phyloP scores from a whole-genome alignment of 2,113 vertebrate genomes.

The Sterna hirundo region DNA sequence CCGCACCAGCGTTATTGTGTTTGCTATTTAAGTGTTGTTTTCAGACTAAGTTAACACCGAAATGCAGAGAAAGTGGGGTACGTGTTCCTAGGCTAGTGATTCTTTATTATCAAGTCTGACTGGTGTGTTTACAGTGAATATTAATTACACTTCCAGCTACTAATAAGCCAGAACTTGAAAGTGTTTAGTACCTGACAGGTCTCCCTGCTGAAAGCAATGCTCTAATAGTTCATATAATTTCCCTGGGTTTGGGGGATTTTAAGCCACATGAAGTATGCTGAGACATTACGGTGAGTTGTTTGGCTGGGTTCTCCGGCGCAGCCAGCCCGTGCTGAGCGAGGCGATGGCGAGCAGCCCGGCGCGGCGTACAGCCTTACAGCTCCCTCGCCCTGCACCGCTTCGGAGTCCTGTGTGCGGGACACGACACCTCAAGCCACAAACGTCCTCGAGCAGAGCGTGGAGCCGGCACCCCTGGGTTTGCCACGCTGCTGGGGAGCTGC shows the following conservation, averaged over 20 bases:
- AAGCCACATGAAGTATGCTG: neutral
- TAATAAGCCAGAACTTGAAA: slow-evolving; percentile 35
- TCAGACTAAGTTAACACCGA: slow-evolving; percentile 37
- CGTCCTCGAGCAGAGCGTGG: fast-evolving
- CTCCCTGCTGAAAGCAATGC: slow-evolving; percentile 5
- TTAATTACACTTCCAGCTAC: slow-evolving; percentile 53
- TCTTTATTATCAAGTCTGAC: slow-evolving; percentile 61
- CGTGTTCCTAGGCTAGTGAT: slow-evolving; percentile 44
- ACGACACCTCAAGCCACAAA: neutral
- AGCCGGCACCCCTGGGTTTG: neutral
- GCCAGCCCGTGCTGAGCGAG: neutral
- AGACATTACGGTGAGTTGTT: neutral
- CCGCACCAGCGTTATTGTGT: neutral
- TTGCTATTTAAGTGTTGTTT: slow-evolving; percentile 50
- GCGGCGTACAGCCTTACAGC: neutral
- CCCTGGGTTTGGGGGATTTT: neutral
- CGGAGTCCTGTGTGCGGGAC: fast-evolving
- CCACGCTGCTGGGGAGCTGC: neutral
- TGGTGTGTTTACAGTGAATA: slow-evolving; percentile 71
- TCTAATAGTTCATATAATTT: neutral
- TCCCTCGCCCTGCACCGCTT: neutral
- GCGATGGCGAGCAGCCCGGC: fast-evolving
- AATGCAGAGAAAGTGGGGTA: neutral
- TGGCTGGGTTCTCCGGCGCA: neutral
- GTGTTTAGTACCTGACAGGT: neutral